A percentile compares a stretch with the other conserved stretches of the same genome.
Evolutionary conservation across 92 coral and sea anemone genomes (phyloP).

Genomic region (Pocillopora grandis): DNA sequence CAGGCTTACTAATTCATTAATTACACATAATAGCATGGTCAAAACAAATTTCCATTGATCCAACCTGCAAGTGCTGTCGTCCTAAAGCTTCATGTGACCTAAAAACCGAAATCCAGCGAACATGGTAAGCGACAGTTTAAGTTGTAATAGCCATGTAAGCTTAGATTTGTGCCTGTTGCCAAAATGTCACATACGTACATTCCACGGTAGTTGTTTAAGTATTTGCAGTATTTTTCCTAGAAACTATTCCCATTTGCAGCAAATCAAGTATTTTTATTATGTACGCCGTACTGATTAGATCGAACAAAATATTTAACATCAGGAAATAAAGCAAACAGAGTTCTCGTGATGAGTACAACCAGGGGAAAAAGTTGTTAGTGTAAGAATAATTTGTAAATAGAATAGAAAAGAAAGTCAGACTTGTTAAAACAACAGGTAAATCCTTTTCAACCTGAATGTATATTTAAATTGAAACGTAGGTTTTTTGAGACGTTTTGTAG

Average conservation of each 20-base stretch:
- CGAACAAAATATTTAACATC: background rate
- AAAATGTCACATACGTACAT: constrained; percentile 26
- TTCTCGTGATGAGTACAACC: constrained; percentile 13
- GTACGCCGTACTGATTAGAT: no score
- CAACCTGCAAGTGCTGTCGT: background rate
- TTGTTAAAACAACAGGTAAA: constrained; percentile 8
- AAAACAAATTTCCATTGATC: background rate
- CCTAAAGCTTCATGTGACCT: no score
- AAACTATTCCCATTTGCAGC: constrained; percentile 1
- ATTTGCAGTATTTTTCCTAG: constrained; percentile 15
- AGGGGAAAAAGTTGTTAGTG: background rate
- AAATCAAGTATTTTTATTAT: background rate
- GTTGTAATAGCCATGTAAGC: background rate
- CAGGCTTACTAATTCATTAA: background rate
- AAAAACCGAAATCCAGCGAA: no score
- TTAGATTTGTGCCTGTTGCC: constrained; percentile 5
- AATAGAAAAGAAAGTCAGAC: background rate
- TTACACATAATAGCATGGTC: background rate
- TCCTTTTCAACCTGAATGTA: background rate
- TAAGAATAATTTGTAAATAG: background rate
- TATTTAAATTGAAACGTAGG: no score
- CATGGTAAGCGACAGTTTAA: no score
- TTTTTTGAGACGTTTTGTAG: background rate
- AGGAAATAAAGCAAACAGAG: constrained; percentile 18
- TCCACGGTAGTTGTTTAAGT: constrained; percentile 37